Evolutionary conservation across 1,140 invertebrate species (phyloP).

Genomic region (Leucophenga varia): DNA sequence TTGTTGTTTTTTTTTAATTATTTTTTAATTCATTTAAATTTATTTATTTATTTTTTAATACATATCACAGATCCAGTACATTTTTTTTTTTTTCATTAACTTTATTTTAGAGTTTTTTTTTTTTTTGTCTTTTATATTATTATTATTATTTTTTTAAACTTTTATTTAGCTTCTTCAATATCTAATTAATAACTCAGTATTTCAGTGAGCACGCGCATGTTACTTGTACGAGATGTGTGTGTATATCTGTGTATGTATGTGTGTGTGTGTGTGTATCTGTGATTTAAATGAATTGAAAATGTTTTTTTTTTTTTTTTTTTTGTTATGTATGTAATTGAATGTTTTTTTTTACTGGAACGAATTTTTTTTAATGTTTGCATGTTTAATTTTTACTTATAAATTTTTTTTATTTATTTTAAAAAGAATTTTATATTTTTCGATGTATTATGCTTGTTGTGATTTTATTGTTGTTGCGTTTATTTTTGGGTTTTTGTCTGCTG

Average conservation of each 20-base stretch:
- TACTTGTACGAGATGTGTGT: not conserved
- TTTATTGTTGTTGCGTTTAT: conserved; percentile 19
- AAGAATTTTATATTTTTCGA: too few relatives aligned
- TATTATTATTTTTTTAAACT: too few relatives aligned
- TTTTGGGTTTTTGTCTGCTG: too few relatives aligned
- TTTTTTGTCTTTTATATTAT: conserved; percentile 31
- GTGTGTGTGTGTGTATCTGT: too few relatives aligned
- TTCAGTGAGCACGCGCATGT: conserved; percentile 42
- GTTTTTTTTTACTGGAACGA: too few relatives aligned
- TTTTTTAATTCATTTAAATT: conserved; percentile 8
- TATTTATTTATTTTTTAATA: conserved; percentile 43
- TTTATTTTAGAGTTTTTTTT: conserved; percentile 22
- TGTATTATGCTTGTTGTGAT: conserved; percentile 48
- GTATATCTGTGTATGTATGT: not conserved
- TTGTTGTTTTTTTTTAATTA: conserved; percentile 9
- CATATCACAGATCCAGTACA: conserved; percentile 56
- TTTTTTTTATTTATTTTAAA: too few relatives aligned
- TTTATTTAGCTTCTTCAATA: too few relatives aligned
- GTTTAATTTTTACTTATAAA: too few relatives aligned
- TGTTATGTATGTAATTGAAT: conserved; percentile 14
- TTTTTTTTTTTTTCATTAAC: conserved; percentile 30
- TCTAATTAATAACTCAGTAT: too few relatives aligned
- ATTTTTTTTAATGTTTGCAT: too few relatives aligned
- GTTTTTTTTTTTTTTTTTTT: conserved; percentile 39
- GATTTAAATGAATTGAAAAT: too few relatives aligned